Evolutionary conservation across 2,113 vertebrate species (phyloP), one percentile per base, ranked within the genome.

Genomic region (Rhynchomys soricoides): DNA sequence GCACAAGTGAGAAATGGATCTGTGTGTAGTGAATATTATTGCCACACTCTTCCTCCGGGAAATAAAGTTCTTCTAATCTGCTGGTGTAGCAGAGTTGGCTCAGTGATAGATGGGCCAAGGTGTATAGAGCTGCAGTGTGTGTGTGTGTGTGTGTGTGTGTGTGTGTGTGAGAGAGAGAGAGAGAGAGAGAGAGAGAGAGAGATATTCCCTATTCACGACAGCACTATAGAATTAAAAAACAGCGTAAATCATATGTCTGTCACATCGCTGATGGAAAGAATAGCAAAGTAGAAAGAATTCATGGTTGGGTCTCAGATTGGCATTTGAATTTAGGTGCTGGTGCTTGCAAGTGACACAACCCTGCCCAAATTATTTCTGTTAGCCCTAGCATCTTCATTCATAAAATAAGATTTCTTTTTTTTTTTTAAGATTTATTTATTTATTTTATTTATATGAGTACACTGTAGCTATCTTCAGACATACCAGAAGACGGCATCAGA

Each of bases 401-500:
- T 86, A 83, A 95, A 96, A 74, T 43, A 24, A 17, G 66, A 9
- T 40, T 52, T 95, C 83, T 94, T n/a, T n/a, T n/a, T n/a, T n/a
- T n/a, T n/a, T n/a, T n/a, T n/a, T n/a, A n/a, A n/a, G n/a, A n/a
- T n/a, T n/a, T n/a, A n/a, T n/a, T n/a, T n/a, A n/a, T n/a, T n/a
- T n/a, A n/a, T n/a, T n/a, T n/a, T n/a, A n/a, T n/a, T n/a, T n/a
- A n/a, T n/a, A n/a, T n/a, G n/a, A n/a, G n/a, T n/a, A n/a, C n/a
- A n/a, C n/a, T n/a, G n/a, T n/a, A n/a, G n/a, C n/a, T n/a, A n/a
- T n/a, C n/a, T n/a, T n/a, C n/a, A n/a, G n/a, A n/a, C n/a, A n/a
- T n/a, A n/a, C n/a, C n/a, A n/a, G n/a, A n/a, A n/a, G n/a, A n/a
- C n/a, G n/a, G n/a, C n/a, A n/a, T n/a, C n/a, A n/a, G n/a, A n/a